Evolutionary conservation across 2,797 vertebrate genomes (phyloP).

Genomic region (Cossypha polioptera): DNA sequence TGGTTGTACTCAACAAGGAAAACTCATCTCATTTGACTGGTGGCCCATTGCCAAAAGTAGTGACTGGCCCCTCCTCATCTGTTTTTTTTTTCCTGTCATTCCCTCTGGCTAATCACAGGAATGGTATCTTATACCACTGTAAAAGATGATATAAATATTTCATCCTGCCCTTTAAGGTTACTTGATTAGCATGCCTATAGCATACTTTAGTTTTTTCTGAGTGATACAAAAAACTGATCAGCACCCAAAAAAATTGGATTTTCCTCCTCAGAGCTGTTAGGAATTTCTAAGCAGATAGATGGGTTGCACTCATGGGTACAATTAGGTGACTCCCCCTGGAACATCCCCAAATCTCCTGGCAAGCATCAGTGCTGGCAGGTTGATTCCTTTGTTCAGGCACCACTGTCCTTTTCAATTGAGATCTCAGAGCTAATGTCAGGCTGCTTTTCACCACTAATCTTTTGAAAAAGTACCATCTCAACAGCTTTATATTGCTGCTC

Average conservation of each 20-base stretch:
- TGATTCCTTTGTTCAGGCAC: background rate
- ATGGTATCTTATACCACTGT: background rate
- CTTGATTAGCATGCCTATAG: background rate
- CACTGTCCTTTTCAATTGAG: rapidly evolving
- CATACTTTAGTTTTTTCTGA: background rate
- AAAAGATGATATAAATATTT: background rate
- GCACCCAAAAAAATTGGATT: background rate
- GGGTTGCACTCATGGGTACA: rapidly evolving
- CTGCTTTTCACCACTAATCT: background rate
- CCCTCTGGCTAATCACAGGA: background rate
- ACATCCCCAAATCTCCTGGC: background rate
- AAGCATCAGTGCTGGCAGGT: background rate
- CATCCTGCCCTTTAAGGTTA: background rate
- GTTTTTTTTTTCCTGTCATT: background rate
- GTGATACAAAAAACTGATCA: background rate
- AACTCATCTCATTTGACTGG: background rate
- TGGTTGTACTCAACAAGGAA: background rate
- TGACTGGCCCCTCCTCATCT: background rate
- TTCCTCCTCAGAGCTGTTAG: background rate
- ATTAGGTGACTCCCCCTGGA: rapidly evolving
- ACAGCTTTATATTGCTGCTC: background rate
- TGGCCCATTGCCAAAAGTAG: background rate
- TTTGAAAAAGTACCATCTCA: background rate
- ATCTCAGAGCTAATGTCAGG: background rate
- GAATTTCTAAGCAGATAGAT: background rate